These are phyloP conservation scores for Melanostigma gelatinosum DNA, from an alignment of 2,113 vertebrate genomes.

Conservation along the genomic window DNA sequence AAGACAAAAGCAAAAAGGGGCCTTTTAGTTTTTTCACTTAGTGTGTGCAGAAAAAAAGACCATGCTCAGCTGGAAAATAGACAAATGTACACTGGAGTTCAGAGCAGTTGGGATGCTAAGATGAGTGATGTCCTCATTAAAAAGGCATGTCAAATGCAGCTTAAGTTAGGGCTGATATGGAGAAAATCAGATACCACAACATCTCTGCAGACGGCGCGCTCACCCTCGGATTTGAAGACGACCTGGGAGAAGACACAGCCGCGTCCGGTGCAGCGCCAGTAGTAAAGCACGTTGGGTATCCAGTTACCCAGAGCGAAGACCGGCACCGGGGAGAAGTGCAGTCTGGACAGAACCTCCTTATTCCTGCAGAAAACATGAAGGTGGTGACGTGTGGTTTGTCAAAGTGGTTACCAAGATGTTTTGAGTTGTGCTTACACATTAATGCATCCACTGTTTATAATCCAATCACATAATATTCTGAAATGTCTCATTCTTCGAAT, in stretches of 20 bases:
- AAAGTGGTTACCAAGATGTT: background rate
- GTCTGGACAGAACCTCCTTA: slow-evolving; percentile 79
- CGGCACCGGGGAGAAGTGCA: slow-evolving; percentile 82
- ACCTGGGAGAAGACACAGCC: slow-evolving; percentile 80
- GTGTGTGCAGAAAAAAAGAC: background rate
- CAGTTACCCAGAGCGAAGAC: slow-evolving; percentile 83
- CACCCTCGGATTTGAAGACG: slow-evolving; percentile 81
- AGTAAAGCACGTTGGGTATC: slow-evolving; percentile 82
- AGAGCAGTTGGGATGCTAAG: background rate
- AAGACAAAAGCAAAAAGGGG: background rate
- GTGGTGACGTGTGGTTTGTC: background rate
- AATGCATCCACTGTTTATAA: background rate
- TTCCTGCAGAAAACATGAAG: slow-evolving; percentile 40
- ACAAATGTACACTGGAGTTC: background rate
- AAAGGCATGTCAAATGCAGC: too few species aligned
- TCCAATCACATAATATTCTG: background rate
- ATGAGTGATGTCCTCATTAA: background rate
- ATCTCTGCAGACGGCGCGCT: background rate
- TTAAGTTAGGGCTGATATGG: background rate
- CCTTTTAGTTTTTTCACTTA: background rate
- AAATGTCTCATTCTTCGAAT: background rate
- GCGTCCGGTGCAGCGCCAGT: slow-evolving; percentile 75
- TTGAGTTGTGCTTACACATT: background rate
- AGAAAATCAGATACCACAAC: too few species aligned
- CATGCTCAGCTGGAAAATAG: background rate